Percentiles rank a stretch among this genome's conserved stretches.
Conservation (phyloP, 2,888 invertebrate genomes). For the Nomada hirtipes region DNA sequence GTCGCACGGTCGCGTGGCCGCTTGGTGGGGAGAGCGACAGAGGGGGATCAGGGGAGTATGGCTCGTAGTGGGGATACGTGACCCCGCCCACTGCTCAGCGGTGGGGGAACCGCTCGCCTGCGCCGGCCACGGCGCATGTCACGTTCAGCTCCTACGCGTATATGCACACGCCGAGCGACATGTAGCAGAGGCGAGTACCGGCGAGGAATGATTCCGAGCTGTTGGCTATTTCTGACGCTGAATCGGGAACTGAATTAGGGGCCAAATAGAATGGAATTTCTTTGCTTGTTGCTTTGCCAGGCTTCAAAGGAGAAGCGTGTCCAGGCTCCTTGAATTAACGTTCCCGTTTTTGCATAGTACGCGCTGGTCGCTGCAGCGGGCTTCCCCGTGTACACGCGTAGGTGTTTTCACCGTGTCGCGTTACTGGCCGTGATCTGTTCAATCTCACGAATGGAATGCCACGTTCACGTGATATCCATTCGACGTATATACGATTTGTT, state of each 20-base stretch:
- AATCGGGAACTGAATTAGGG: constrained; percentile 25
- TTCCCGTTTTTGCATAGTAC: constrained; percentile 1
- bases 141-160: constrained; percentile 68
- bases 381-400: not conserved
- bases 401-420: not conserved
- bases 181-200: constrained; percentile 25
- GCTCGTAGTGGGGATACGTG: constrained; percentile 68
- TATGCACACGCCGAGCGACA: constrained; percentile 46
- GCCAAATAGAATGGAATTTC: constrained; percentile 25
- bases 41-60: constrained; percentile 78
- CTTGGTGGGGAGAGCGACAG: constrained; percentile 67
- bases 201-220: constrained; percentile 15
- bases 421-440: constrained; percentile 8
- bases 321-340: constrained; percentile 5
- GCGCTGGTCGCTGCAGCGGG: not conserved
- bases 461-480: not conserved
- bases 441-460: constrained; percentile 13
- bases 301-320: constrained; percentile 16
- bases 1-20: constrained; percentile 62
- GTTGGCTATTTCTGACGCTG: constrained; percentile 35
- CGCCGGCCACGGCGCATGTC: constrained; percentile 66
- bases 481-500: constrained; percentile 6
- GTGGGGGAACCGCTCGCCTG: constrained; percentile 47
- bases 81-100: constrained; percentile 72
- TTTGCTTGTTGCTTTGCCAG: constrained; percentile 7